Evolutionary conservation across 2,888 invertebrate species (phyloP), one percentile per base, ranked within the genome.

Genomic region (Euphydryas editha): DNA sequence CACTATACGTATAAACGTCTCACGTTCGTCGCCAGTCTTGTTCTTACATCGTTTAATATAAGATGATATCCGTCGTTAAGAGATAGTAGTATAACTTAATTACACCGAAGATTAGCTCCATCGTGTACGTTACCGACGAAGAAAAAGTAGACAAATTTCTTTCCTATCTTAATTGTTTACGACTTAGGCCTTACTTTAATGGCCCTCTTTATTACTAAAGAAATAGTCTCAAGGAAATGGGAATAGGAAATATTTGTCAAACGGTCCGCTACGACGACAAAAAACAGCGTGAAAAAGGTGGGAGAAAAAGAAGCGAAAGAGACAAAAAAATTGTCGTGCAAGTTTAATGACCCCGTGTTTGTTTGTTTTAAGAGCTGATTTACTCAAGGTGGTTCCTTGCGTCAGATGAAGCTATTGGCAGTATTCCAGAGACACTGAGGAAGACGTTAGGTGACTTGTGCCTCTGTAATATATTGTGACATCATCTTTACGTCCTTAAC

Each of bases 351-450:
- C 75, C 79, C 73, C 61, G 72, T 77, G 76, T 80, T 81, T 83
- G 85, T 84, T 84, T 83, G 80, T 78, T 30, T 54, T 54, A n/a
- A 77, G 74, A 74, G 74, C 68, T 83, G 83, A 85, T 85, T 82
- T 81, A 82, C 80, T 82, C 78, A 82, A 82, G 82, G 81, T 80
- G 76, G 74, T 30, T 30, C 30, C 30, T 30, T 30, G 30, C 8
- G 78, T 77, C 74, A 78, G 76, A 75, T 74, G 77, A 76, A 75
- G 75, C 72, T 72, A 70, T 78, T 88, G 88, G 88, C 86, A 73
- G 66, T 46, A 74, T 71, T 85, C 89, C 89, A 88, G 62, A 66
- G 62, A 62, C 64, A 54, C 46, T 64, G 36, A 30, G 57, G 13
- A 49, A 24, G 10, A 17, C 30, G 17, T 11, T 1, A 63, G 46